These are phyloP conservation scores for Petrosia ficiformis DNA, from an alignment of 37 sponge, comb jelly and placozoan species.

Conservation along the genomic window DNA sequence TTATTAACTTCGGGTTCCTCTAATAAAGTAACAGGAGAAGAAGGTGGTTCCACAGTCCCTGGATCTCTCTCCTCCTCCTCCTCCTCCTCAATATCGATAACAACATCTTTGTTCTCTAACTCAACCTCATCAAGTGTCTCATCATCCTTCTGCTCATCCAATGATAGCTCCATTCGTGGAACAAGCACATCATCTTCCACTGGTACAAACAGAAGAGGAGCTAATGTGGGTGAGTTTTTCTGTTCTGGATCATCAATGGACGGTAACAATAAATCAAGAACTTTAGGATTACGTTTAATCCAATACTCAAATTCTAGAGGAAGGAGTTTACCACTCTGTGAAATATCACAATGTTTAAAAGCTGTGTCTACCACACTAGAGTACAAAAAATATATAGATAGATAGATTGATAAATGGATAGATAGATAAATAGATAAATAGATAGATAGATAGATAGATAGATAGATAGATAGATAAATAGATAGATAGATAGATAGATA, in stretches of 20 bases:
- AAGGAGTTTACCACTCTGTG: conserved; percentile 76
- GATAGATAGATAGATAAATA: too few species aligned
- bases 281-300: conserved; percentile 72
- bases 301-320: conserved; percentile 87
- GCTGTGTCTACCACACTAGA: conserved; percentile 75
- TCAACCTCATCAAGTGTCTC: too few species aligned
- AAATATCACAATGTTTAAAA: conserved; percentile 82
- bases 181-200: neutral
- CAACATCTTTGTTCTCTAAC: too few species aligned
- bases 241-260: neutral
- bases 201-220: neutral
- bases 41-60: neutral
- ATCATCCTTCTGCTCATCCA: too few species aligned
- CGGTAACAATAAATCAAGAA: conserved; percentile 67
- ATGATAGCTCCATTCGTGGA: neutral
- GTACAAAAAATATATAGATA: neutral
- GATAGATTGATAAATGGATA: too few species aligned
- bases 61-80: neutral
- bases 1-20: too few species aligned
- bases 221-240: too few species aligned
- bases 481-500: too few species aligned
- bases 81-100: conserved; percentile 1
- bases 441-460: too few species aligned
- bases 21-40: too few species aligned
- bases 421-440: too few species aligned